A percentile compares a stretch with the other conserved stretches of the same genome.
phyloP scores from a whole-genome alignment of 2,797 vertebrate species.

The Limnodromus scolopaceus region DNA sequence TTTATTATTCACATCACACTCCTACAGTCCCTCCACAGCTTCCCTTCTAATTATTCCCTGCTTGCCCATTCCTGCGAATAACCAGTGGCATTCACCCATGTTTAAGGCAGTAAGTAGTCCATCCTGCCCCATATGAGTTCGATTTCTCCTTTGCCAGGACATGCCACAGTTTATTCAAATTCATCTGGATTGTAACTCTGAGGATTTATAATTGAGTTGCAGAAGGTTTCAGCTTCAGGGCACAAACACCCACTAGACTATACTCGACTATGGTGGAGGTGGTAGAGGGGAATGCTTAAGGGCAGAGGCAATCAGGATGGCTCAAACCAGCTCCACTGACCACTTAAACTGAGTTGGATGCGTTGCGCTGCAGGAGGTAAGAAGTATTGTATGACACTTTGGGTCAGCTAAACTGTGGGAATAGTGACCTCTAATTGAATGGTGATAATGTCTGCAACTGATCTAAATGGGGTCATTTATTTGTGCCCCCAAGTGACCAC shows the following conservation, averaged over 20 bases:
- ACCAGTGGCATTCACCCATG: constrained; percentile 48
- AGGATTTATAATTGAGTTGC: neutral
- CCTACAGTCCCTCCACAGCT: constrained; percentile 32
- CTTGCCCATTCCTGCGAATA: constrained; percentile 39
- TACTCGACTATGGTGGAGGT: fast-evolving
- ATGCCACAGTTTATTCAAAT: neutral
- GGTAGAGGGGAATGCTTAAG: neutral
- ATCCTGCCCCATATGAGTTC: neutral
- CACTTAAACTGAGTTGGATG: neutral
- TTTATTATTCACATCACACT: constrained; percentile 60
- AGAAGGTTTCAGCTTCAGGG: neutral
- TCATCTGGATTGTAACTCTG: neutral
- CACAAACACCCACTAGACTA: neutral
- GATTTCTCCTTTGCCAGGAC: neutral
- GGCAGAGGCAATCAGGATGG: neutral
- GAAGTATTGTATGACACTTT: neutral
- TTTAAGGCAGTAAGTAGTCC: constrained; percentile 34
- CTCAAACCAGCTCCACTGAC: neutral
- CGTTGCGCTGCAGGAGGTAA: neutral
- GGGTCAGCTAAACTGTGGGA: neutral
- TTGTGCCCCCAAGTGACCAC: neutral
- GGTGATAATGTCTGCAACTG: neutral
- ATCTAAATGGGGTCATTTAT: neutral
- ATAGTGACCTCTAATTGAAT: neutral
- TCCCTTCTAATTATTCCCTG: constrained; percentile 53